Conservation (phyloP, 2,797 vertebrate genomes). For the Apogon talboti region DNA sequence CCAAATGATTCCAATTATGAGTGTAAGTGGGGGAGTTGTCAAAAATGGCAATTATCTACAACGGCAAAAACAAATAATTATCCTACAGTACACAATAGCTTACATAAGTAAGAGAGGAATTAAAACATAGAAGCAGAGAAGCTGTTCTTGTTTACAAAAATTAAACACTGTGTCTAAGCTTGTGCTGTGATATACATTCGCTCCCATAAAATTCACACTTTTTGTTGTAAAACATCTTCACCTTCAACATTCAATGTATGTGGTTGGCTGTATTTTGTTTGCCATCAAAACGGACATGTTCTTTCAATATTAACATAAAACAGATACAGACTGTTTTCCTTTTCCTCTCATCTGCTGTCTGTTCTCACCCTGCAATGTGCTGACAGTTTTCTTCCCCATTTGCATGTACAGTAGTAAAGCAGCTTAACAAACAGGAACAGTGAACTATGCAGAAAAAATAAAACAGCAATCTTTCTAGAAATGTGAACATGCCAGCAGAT, state of each 20-base stretch:
- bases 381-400: slow-evolving; percentile 47
- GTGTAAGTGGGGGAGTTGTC: background rate
- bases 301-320: slow-evolving; percentile 59
- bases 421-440: slow-evolving; percentile 27
- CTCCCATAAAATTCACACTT: slow-evolving; percentile 31
- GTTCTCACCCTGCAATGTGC: slow-evolving; percentile 24
- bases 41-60: slow-evolving; percentile 28
- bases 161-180: slow-evolving; percentile 24
- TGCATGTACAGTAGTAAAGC: slow-evolving; percentile 26
- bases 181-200: slow-evolving; percentile 41
- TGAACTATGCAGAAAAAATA: slow-evolving; percentile 6
- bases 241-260: slow-evolving; percentile 22
- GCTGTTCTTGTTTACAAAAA: slow-evolving; percentile 28
- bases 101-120: slow-evolving; percentile 3
- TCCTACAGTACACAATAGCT: slow-evolving; percentile 1
- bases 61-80: slow-evolving; percentile 33
- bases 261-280: slow-evolving; percentile 39
- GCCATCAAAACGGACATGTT: slow-evolving; percentile 44
- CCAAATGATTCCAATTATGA: background rate
- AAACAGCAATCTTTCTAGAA: slow-evolving; percentile 8
- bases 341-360: slow-evolving; percentile 35
- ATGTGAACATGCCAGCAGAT: slow-evolving; percentile 2
- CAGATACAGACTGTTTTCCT: slow-evolving; percentile 41
- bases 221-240: slow-evolving; percentile 43
- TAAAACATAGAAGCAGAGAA: background rate